These are phyloP conservation scores for Graphium colonna DNA, from an alignment of 2,888 invertebrate species.

Conservation along the genomic window DNA sequence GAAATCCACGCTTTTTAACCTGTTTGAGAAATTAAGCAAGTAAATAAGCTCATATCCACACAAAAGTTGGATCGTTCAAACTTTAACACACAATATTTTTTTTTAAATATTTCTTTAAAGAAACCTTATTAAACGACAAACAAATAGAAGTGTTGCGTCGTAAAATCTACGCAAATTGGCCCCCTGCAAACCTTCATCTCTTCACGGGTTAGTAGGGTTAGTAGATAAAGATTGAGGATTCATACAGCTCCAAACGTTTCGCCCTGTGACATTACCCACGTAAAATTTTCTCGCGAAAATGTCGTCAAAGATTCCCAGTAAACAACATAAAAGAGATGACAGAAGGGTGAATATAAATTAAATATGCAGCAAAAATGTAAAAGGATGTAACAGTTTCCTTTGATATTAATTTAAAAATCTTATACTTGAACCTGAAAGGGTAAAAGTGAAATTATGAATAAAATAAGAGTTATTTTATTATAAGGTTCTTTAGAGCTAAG, in stretches of 20 bases:
- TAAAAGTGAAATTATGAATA: neutral
- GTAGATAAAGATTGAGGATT: slow-evolving; percentile 24
- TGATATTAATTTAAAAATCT: neutral
- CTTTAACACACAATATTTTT: neutral
- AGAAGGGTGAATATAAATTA: slow-evolving; percentile 3
- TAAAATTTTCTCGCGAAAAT: slow-evolving; percentile 14
- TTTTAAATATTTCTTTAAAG: neutral
- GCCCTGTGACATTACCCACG: slow-evolving; percentile 6
- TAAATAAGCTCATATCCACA: no score
- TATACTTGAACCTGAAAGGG: neutral
- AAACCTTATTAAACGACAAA: neutral
- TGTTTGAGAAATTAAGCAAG: no score
- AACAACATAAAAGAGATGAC: slow-evolving; percentile 11
- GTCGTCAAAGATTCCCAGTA: slow-evolving; percentile 12
- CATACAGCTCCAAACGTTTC: slow-evolving; percentile 12
- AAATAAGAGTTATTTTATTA: neutral
- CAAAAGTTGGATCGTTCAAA: no score
- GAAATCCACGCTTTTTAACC: no score
- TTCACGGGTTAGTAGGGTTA: slow-evolving; percentile 21
- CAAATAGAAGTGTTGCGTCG: slow-evolving; percentile 1
- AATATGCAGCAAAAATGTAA: slow-evolving; percentile 7
- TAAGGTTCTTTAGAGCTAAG: neutral
- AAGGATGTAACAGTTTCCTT: neutral
- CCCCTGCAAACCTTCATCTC: slow-evolving; percentile 19
- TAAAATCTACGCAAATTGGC: slow-evolving; percentile 23